Conservation (phyloP, 1,140 invertebrate genomes). For the Magallana ariakensis region DNA sequence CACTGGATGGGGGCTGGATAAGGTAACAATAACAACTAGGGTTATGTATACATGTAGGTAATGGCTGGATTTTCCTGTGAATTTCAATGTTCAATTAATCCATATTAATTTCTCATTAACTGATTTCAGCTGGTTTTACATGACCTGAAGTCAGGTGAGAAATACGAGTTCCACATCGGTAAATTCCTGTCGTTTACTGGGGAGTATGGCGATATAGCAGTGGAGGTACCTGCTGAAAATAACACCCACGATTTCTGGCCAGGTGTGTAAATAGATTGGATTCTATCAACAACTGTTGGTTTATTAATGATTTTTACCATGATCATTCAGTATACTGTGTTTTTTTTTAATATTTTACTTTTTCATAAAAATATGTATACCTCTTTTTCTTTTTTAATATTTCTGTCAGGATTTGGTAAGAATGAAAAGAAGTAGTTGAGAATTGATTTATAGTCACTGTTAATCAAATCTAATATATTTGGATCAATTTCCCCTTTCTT, state of each 20-base stretch:
- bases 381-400: background rate
- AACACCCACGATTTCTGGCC: conserved; percentile 43
- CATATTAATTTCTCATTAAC: too few species aligned
- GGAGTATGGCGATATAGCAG: conserved; percentile 67
- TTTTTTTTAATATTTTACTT: background rate
- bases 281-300: background rate
- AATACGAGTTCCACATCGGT: conserved; percentile 64
- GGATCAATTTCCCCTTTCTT: background rate
- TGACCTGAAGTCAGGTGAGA: conserved; percentile 52
- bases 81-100: too few species aligned
- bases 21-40: too few species aligned
- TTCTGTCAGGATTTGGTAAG: conserved; percentile 17
- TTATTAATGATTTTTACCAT: background rate
- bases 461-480: background rate
- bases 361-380: background rate
- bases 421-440: background rate
- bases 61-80: too few species aligned
- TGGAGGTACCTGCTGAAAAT: conserved; percentile 68
- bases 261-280: conserved; percentile 7
- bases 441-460: background rate
- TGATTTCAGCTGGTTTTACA: conserved; percentile 64
- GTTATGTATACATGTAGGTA: too few species aligned
- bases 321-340: background rate
- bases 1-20: too few species aligned
- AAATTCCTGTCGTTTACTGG: conserved; percentile 63